phyloP scores from a whole-genome alignment of 2,888 invertebrate genomes.

The Ditylenchus weischeri region DNA sequence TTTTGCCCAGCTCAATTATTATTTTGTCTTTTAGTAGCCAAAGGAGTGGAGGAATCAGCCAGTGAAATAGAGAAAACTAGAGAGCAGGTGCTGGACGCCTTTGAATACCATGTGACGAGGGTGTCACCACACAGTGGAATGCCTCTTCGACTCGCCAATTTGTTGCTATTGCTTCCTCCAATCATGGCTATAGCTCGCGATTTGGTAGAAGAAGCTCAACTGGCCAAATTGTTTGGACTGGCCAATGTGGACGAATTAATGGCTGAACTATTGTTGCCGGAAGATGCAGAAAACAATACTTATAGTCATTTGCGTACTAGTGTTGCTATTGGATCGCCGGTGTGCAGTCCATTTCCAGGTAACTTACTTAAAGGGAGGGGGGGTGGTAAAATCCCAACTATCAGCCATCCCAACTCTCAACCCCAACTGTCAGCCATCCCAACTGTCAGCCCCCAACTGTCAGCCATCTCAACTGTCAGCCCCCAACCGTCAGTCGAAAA shows the following conservation, averaged over 20 bases:
- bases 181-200: conserved; percentile 50
- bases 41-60: conserved; percentile 43
- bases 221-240: conserved; percentile 49
- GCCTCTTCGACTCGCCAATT: conserved; percentile 49
- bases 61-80: conserved; percentile 42
- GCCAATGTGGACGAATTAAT: conserved; percentile 47
- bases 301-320: conserved; percentile 26
- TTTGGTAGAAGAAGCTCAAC: conserved; percentile 50
- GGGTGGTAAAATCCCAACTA: too few species aligned
- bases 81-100: conserved; percentile 44
- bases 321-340: neutral
- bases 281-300: conserved; percentile 34
- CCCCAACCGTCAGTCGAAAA: too few species aligned
- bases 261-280: conserved; percentile 46
- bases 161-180: conserved; percentile 50
- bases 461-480: too few species aligned
- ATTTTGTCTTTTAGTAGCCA: conserved; percentile 41
- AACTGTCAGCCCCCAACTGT: too few species aligned
- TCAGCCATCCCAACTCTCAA: too few species aligned
- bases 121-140: conserved; percentile 38
- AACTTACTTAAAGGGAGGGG: too few species aligned
- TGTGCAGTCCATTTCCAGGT: too few species aligned
- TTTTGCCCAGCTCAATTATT: too few species aligned
- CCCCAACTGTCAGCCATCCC: too few species aligned
- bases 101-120: conserved; percentile 46